Percentiles rank a stretch among this genome's conserved stretches.
These are phyloP conservation scores for Choloepus didactylus DNA, from an alignment of 2,797 vertebrate genomes.

Conservation along the genomic window DNA sequence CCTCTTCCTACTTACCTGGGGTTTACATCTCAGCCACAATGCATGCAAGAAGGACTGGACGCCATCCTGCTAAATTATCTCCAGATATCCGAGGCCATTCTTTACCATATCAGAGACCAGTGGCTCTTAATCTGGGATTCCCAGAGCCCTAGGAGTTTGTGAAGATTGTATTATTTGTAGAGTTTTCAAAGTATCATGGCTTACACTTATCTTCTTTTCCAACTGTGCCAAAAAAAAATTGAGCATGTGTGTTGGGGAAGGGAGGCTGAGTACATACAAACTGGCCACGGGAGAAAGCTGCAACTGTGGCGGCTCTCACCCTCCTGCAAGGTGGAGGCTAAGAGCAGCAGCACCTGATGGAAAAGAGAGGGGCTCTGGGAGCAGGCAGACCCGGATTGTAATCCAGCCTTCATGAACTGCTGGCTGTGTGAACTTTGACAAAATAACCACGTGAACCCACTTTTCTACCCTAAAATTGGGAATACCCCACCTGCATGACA, in stretches of 20 bases:
- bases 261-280: not conserved
- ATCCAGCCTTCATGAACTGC: not conserved
- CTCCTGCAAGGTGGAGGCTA: not conserved
- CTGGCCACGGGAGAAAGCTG: too few species aligned
- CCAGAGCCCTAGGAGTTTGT: not conserved
- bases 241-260: not conserved
- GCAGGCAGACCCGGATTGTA: not conserved
- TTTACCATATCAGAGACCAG: not conserved
- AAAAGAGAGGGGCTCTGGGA: not conserved
- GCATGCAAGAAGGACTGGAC: not conserved
- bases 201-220: conserved; percentile 11
- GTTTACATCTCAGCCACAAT: not conserved
- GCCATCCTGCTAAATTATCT: not conserved
- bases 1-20: not conserved
- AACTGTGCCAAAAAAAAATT: not conserved
- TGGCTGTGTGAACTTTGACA: not conserved
- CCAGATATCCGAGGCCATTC: not conserved
- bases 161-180: not conserved
- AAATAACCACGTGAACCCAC: not conserved
- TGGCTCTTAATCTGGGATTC: not conserved
- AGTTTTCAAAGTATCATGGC: not conserved
- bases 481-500: not conserved
- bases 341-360: too few species aligned
- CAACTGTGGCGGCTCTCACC: too few species aligned
- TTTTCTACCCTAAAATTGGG: not conserved